Evolutionary conservation across 1,140 invertebrate species (phyloP), one percentile per base, ranked within the genome.

Genomic region (Magallana gigas): DNA sequence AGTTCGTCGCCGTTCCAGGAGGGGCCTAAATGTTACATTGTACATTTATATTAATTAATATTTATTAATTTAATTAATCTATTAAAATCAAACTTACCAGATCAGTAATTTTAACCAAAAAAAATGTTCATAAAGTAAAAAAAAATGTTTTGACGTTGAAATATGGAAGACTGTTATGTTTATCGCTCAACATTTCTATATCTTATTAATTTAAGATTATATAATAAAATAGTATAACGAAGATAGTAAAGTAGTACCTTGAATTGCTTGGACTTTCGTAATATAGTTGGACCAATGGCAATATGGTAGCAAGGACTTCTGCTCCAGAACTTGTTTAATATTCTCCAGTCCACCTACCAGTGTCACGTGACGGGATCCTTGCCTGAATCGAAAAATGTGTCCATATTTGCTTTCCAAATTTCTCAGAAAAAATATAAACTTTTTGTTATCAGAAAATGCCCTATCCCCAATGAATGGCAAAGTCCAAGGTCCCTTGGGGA

Each of bases 281-380:
- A 76, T 76, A 29, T 12, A 76, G 18, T 18, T 76, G 18, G 68
- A 29, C 68, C 68, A 76, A 2, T 76, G 23, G 11, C 68, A 29
- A 29, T 76, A 76, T 12, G 68, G 68, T 9, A 29, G 68, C 23
- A 83, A 29, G 1, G 64, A 80, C 5, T 68, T 60, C 16, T 64
- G 29, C 18, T 64, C 62, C 12, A 87, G 56, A 48, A 81, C 85
- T 56, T 83, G 76, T 64, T 60, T 80, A 57, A 87, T 83, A 56
- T 83, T 29, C n/a, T 87, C 85, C 57, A 83, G 85, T 64, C 85
- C 85, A 36, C 48, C 16, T 48, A 87, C 85, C 36, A 64, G 60
- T 12, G 71, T 62, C 4, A 58, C 36, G 11, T 83, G 60, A 12
- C 23, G 48, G 36, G 8, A 57, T 68, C 85, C 85, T 18, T 83